Conservation (phyloP, 2,888 invertebrate genomes). For the Cephus pulcher region DNA sequence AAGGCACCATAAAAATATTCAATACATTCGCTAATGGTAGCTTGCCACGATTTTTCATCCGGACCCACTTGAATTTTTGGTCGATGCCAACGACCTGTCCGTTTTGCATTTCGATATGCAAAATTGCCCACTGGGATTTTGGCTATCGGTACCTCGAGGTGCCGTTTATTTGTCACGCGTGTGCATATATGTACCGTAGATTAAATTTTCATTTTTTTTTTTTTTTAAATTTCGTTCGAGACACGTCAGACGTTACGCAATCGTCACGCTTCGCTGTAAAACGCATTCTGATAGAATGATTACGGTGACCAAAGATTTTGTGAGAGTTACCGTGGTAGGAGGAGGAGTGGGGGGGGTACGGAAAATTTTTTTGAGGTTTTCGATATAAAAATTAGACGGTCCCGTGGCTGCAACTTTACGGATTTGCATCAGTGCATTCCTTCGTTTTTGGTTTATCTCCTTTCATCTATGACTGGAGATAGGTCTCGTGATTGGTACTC, state of each 20-base stretch:
- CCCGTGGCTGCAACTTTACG: neutral
- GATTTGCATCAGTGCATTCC: neutral
- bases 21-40: neutral
- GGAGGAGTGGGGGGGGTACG: neutral
- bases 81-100: neutral
- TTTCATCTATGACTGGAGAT: neutral
- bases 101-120: neutral
- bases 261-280: neutral
- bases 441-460: neutral
- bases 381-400: neutral
- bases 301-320: neutral
- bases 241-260: neutral
- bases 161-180: neutral
- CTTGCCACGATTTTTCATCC: neutral
- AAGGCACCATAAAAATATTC: neutral
- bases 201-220: neutral
- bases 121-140: neutral
- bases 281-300: neutral
- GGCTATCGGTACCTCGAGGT: neutral
- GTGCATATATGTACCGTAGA: too few species aligned
- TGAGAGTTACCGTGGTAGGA: neutral
- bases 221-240: neutral
- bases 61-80: neutral
- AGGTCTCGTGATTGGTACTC: neutral
- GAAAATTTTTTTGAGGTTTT: neutral